These are phyloP conservation scores for Sebastes miniatus DNA, from an alignment of 2,797 vertebrate species.

Conservation along the genomic window DNA sequence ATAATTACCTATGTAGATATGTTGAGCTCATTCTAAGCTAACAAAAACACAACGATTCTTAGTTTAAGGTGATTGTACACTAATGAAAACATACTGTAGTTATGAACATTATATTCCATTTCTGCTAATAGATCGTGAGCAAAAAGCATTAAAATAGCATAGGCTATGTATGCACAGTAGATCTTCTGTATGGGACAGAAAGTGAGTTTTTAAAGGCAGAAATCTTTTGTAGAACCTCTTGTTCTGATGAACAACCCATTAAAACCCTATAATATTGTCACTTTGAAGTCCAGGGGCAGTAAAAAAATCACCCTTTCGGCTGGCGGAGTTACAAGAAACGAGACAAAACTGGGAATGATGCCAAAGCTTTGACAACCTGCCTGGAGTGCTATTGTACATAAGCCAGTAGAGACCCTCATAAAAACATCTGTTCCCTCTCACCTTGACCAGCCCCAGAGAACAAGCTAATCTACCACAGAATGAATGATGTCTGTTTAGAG, in stretches of 20 bases:
- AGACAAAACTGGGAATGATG: not conserved
- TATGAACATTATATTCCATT: too few species aligned
- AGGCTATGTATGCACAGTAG: not conserved
- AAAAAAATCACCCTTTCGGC: not conserved
- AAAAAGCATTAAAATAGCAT: not conserved
- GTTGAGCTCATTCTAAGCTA: too few species aligned
- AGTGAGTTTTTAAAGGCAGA: not conserved
- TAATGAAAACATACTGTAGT: too few species aligned
- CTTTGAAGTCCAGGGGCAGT: not conserved
- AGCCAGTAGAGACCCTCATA: not conserved
- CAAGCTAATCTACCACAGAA: not conserved
- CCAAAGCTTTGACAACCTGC: not conserved
- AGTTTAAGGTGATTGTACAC: too few species aligned
- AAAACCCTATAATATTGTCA: not conserved
- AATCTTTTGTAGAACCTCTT: not conserved
- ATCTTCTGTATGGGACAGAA: not conserved
- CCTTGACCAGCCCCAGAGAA: not conserved
- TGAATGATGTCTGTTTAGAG: not conserved
- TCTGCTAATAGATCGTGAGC: too few species aligned
- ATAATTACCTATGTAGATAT: too few species aligned
- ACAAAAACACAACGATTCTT: too few species aligned
- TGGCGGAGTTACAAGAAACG: not conserved
- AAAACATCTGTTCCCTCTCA: conserved; percentile 3
- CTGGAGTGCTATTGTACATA: not conserved
- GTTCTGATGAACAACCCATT: not conserved